Conservation (phyloP, 2,888 invertebrate species). For the Zaprionus obscuricornis region DNA sequence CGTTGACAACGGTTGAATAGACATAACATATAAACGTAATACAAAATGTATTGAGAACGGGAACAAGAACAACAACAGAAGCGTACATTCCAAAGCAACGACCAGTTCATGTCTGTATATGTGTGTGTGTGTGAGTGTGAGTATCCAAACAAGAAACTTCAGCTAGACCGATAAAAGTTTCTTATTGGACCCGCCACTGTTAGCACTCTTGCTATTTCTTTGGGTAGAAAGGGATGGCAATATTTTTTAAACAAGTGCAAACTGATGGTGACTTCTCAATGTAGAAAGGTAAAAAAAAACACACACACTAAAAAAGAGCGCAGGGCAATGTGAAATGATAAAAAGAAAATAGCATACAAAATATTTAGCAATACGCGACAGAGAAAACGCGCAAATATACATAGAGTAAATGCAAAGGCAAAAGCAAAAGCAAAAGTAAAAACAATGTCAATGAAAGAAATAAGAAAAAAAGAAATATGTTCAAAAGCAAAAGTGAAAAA, state of each 20-base stretch:
- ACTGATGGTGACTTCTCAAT: slow-evolving; percentile 40
- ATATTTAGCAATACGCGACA: slow-evolving; percentile 47
- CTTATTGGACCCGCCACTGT: slow-evolving; percentile 54
- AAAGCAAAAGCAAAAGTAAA: slow-evolving; percentile 32
- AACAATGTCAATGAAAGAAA: slow-evolving; percentile 49
- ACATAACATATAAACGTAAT: slow-evolving; percentile 35
- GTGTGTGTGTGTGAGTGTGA: slow-evolving; percentile 19
- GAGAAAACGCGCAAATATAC: slow-evolving; percentile 61
- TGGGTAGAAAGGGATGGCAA: slow-evolving; percentile 42
- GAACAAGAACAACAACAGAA: slow-evolving; percentile 39
- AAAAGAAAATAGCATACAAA: slow-evolving; percentile 57
- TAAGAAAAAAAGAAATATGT: slow-evolving; percentile 20
- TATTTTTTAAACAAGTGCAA: slow-evolving; percentile 54
- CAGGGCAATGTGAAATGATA: slow-evolving; percentile 43
- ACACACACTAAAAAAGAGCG: slow-evolving; percentile 46
- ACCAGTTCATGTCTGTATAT: slow-evolving; percentile 13
- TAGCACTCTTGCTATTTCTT: slow-evolving; percentile 43
- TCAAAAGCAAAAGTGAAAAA: slow-evolving; percentile 49
- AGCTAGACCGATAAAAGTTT: slow-evolving; percentile 56
- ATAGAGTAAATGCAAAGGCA: slow-evolving; percentile 24
- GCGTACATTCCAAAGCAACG: slow-evolving; percentile 50
- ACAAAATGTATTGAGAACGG: slow-evolving; percentile 70
- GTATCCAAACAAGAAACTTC: slow-evolving; percentile 70
- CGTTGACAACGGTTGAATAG: slow-evolving; percentile 69
- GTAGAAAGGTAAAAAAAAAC: slow-evolving; percentile 55